Conservation (phyloP, 1,140 invertebrate genomes). For the Tyrophagus putrescentiae region DNA sequence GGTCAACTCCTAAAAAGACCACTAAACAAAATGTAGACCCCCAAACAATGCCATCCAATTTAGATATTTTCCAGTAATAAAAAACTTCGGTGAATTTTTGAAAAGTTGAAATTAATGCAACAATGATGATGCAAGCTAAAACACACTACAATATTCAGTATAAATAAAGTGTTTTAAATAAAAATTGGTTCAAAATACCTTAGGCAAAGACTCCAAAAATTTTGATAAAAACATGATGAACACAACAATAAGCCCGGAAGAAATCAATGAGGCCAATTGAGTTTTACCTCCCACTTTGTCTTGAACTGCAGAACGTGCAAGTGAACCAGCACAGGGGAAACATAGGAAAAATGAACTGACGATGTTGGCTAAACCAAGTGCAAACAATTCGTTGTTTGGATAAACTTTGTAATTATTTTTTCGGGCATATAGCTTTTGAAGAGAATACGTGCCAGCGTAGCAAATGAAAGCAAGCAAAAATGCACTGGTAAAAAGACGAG, state of each 20-base stretch:
- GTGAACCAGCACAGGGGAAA: constrained; percentile 62
- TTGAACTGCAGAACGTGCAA: constrained; percentile 48
- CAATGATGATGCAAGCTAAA: constrained; percentile 72
- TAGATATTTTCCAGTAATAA: constrained; percentile 58
- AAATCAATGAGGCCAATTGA: constrained; percentile 37
- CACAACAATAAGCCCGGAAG: constrained; percentile 36
- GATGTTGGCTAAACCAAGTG: constrained; percentile 17
- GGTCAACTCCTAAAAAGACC: background rate
- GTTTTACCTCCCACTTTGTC: background rate
- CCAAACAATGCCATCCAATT: constrained; percentile 50
- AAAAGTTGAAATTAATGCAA: constrained; percentile 77
- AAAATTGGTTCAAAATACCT: constrained; percentile 6
- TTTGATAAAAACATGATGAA: constrained; percentile 39
- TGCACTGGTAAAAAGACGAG: constrained; percentile 35
- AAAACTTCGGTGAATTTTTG: constrained; percentile 56
- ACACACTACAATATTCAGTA: constrained; percentile 45
- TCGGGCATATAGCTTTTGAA: constrained; percentile 76
- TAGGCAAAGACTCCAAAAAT: constrained; percentile 33
- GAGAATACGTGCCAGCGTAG: constrained; percentile 78
- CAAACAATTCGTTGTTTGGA: constrained; percentile 63
- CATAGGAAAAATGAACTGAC: constrained; percentile 63
- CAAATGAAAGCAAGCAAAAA: constrained; percentile 51
- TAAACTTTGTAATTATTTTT: constrained; percentile 72
- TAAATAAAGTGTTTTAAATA: background rate
- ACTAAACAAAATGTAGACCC: constrained; percentile 7